A percentile compares a stretch with the other conserved stretches of the same genome.
Conservation (phyloP, 2,113 vertebrate species). For the Hystrix cristata region DNA sequence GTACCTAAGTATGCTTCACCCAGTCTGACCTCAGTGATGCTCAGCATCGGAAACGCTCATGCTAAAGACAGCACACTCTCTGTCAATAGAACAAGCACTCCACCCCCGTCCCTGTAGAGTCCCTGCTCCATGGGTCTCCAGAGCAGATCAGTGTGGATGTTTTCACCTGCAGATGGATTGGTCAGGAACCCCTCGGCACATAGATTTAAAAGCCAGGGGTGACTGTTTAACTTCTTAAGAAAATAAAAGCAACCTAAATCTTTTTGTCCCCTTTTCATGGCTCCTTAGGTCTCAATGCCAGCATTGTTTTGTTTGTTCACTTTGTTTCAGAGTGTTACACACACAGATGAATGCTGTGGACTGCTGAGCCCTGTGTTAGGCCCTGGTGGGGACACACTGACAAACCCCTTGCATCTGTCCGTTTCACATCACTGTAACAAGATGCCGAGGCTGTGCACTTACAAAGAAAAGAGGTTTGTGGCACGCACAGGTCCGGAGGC, state of each 20-base stretch:
- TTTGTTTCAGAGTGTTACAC: not conserved
- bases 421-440: not conserved
- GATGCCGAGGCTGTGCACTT: not conserved
- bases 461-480: not conserved
- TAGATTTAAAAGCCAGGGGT: not conserved
- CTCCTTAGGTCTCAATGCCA: not conserved
- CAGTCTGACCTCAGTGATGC: slow-evolving; percentile 79
- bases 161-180: not conserved
- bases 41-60: not conserved
- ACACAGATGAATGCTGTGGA: not conserved
- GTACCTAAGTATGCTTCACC: slow-evolving; percentile 81
- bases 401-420: fast-evolving
- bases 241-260: not conserved
- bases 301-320: not conserved
- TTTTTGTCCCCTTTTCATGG: not conserved
- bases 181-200: slow-evolving; percentile 1
- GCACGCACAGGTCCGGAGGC: not conserved
- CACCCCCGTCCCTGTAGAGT: not conserved
- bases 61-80: slow-evolving; percentile 66
- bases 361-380: not conserved
- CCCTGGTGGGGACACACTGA: not conserved
- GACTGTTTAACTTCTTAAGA: slow-evolving; percentile 12
- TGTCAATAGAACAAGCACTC: slow-evolving; percentile 56
- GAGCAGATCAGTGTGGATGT: not conserved
- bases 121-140: not conserved